Conservation (phyloP, 2,113 vertebrate genomes). For the Danio rerio region DNA sequence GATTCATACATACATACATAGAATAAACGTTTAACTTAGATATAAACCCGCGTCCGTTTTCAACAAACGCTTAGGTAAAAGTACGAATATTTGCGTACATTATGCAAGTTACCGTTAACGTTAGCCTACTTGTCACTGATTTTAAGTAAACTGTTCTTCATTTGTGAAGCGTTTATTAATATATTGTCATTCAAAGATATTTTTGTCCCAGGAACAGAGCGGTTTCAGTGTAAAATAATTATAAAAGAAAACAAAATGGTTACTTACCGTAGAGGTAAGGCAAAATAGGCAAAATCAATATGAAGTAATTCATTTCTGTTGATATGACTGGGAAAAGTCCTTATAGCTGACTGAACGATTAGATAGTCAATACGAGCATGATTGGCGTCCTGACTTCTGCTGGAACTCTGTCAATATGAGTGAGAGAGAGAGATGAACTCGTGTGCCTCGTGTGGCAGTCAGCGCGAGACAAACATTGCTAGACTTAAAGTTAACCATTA, state of each 20-base stretch:
- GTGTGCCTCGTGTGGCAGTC: slow-evolving; percentile 17
- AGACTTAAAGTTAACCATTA: neutral
- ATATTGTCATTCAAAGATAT: neutral
- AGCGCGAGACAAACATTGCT: neutral
- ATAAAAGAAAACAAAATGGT: neutral
- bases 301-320: slow-evolving; percentile 20
- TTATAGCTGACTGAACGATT: too few species aligned
- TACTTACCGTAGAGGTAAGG: slow-evolving; percentile 38
- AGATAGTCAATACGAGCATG: neutral
- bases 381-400: neutral
- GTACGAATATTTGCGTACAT: neutral
- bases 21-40: neutral
- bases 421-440: neutral
- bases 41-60: neutral
- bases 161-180: neutral
- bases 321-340: neutral
- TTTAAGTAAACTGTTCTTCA: neutral
- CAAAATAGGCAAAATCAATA: neutral
- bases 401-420: neutral
- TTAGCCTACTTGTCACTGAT: neutral
- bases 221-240: neutral
- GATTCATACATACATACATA: too few species aligned
- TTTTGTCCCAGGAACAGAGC: neutral
- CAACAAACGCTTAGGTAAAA: neutral
- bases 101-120: neutral